Evolutionary conservation across 2,888 invertebrate genomes (phyloP).

Genomic region (Ectemnius continuus): DNA sequence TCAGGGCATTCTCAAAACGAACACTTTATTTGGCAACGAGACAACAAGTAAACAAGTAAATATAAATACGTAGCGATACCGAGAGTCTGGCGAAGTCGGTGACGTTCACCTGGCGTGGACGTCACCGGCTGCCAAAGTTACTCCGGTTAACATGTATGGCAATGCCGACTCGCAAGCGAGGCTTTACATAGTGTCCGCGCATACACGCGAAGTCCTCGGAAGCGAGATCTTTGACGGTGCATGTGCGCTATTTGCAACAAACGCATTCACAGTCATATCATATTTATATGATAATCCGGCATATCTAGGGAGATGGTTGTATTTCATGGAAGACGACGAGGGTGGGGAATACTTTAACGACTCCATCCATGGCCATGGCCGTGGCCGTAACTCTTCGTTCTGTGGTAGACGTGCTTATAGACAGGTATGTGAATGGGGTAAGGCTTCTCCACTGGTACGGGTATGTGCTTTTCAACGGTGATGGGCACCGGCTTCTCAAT

Average conservation of each 20-base stretch:
- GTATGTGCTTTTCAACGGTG: slow-evolving; percentile 83
- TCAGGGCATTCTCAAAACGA: slow-evolving; percentile 11
- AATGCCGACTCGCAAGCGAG: background rate
- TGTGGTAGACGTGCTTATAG: slow-evolving; percentile 85
- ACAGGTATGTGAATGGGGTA: slow-evolving; percentile 85
- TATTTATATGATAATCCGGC: too few species aligned
- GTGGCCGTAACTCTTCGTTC: slow-evolving; percentile 78
- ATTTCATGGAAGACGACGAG: too few species aligned
- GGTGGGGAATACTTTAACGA: slow-evolving; percentile 21
- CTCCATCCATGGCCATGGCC: slow-evolving; percentile 40
- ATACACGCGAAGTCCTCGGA: too few species aligned
- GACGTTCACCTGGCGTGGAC: background rate
- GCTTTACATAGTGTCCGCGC: too few species aligned
- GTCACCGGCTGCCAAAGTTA: background rate
- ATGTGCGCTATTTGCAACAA: too few species aligned
- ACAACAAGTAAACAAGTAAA: slow-evolving; percentile 34
- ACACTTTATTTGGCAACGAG: slow-evolving; percentile 53
- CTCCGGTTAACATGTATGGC: background rate
- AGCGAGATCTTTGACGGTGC: background rate
- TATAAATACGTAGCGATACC: slow-evolving; percentile 33
- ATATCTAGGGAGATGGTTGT: too few species aligned
- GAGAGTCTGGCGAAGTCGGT: background rate
- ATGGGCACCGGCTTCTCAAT: slow-evolving; percentile 84
- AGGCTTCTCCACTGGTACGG: slow-evolving; percentile 84
- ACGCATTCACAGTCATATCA: too few species aligned